Base-by-base conservation (phyloP, 2,797 vertebrate species). In the Sebastes cheni region DNA sequence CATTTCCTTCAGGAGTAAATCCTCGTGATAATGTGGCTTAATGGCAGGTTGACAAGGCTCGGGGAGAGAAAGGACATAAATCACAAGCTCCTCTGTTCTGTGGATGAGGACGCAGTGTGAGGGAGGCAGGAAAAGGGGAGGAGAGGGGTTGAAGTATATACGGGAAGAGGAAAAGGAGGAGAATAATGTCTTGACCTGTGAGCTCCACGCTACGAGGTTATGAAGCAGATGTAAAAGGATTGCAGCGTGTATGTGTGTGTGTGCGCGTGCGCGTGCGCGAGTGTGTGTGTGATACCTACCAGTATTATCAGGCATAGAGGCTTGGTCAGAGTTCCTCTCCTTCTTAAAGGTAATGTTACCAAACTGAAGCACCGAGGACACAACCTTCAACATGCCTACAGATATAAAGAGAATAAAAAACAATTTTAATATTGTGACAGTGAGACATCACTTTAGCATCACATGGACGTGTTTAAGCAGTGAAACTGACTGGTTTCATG, bases 321-420 rank as follows among this genome's bases (percentile, higher is more conserved):
- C 98, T 90, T 99, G 99, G 69, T 99, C 99, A 0, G 97, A 97
- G 93, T 99, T 99, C 86, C 98, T 97, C 91, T 99, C 98, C 90
- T 99, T 99, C 92, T 99, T 99, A 72, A 99, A 99, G 85, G 97
- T 90, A 67, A 99, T 96, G 92, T 99, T 99, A n/a, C 98, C 99
- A 92, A 99, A 99, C 78, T 99, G 99, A 20, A 99, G 96, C 85
- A 99, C 98, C 1, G 98, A 97, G 12, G 98, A 99, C 16, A 98
- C 99, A 64, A 99, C 98, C 91, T 97, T 99, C 76, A 99, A 94
- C 98, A 99, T 99, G 13, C 97, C 99, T 99, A 90, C 68, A 89
- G 62, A 77, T 2, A 83, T 5, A 88, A 86, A 82, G 8, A 75
- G 10, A 66, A 72, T 80, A 73, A 14, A 42, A 46, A 72, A 36